These are phyloP conservation scores for Ectropis grisescens DNA, from an alignment of 1,140 invertebrate genomes.

Conservation along the genomic window DNA sequence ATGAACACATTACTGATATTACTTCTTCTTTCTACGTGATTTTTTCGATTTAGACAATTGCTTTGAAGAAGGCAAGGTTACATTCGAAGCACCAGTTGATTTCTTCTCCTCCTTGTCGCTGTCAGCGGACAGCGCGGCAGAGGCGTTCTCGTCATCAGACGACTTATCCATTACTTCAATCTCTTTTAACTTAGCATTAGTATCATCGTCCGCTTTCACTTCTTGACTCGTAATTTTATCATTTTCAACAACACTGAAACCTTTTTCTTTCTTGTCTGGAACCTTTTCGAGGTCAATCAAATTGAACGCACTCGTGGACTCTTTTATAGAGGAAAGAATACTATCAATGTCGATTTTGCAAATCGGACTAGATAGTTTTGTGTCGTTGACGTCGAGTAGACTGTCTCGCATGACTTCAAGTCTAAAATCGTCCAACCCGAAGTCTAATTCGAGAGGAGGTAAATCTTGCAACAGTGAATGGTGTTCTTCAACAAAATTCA, in stretches of 20 bases:
- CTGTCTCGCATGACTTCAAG: slow-evolving; percentile 60
- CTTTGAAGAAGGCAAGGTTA: slow-evolving; percentile 32
- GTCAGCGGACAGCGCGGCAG: slow-evolving; percentile 50
- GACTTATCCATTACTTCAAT: slow-evolving; percentile 55
- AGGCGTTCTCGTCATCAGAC: slow-evolving; percentile 57
- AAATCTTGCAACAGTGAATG: slow-evolving; percentile 49
- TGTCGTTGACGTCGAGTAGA: slow-evolving; percentile 42
- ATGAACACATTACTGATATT: slow-evolving; percentile 33
- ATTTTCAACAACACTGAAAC: slow-evolving; percentile 50
- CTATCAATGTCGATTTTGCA: slow-evolving; percentile 60
- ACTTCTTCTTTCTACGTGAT: slow-evolving; percentile 58
- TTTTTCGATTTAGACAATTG: slow-evolving; percentile 52
- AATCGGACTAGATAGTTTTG: slow-evolving; percentile 46
- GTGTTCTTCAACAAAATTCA: slow-evolving; percentile 63
- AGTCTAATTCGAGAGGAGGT: slow-evolving; percentile 59
- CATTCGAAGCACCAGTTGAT: slow-evolving; percentile 20
- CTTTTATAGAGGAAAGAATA: slow-evolving; percentile 55
- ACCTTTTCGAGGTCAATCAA: slow-evolving; percentile 54
- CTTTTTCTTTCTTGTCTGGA: slow-evolving; percentile 41
- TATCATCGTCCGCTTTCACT: slow-evolving; percentile 43
- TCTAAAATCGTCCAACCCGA: slow-evolving; percentile 56
- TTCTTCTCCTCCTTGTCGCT: slow-evolving; percentile 58
- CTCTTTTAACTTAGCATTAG: slow-evolving; percentile 24
- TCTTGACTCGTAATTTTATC: slow-evolving; percentile 56
- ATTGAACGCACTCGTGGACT: slow-evolving; percentile 46